Evolutionary conservation across 2,888 invertebrate genomes (phyloP), one percentile per base, ranked within the genome.

Genomic region (Philhelius pedissequus): DNA sequence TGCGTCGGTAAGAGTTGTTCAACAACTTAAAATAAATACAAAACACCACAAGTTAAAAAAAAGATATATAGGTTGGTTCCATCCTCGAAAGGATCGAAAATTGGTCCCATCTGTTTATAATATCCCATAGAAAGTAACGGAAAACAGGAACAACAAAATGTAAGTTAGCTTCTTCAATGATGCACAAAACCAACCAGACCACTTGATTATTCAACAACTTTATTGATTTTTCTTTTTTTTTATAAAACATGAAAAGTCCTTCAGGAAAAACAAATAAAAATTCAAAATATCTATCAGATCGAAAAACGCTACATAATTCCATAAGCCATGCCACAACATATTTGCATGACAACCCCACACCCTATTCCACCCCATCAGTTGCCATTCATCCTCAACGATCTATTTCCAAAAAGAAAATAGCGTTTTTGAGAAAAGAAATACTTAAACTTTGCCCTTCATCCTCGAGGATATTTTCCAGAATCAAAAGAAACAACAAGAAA

Each of bases 221-320:
- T 83, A 83, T 83, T 83, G 83, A 83, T 83, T 83, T 75, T 81
- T 13, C 2, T 52, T 20, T 56, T 32, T 56, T 35, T 35, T 13
- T n/a, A n/a, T n/a, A 50, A 48, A 18, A 32, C 22, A 56, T 18
- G 18, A 66, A 38, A 8, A 62, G 13, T 50, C 25, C 8, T 18
- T 20, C 30, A 13, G 15, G 2, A 18, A 18, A 58, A 18, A n/a
- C n/a, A n/a, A 35, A 9, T 27, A 15, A 50, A 54, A 64, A 18
- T 68, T 32, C 35, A 60, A 62, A 52, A 58, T 68, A 69, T 83
- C 74, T 56, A 79, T 79, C 79, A 69, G 70, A 83, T 83, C 74
- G 74, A 56, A 79, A 81, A 76, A 74, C 56, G 30, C 54, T 79
- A 58, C 83, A 83, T 83, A 83, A 83, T 83, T 83, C 79, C 79